These are phyloP conservation scores for Epizoanthus stellaris DNA, from an alignment of 92 coral and sea anemone genomes.

Conservation along the genomic window DNA sequence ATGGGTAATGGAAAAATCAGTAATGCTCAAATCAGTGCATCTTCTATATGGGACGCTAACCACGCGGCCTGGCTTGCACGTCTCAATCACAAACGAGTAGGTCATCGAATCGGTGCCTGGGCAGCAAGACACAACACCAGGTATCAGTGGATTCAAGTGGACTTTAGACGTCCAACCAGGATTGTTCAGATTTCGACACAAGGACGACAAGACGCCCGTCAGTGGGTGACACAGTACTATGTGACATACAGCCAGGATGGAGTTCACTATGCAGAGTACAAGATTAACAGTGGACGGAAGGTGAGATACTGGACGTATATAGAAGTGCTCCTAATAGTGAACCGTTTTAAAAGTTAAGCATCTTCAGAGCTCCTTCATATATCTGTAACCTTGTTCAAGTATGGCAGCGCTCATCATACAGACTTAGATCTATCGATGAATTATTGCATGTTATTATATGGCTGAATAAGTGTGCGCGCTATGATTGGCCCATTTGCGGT, in stretches of 20 bases:
- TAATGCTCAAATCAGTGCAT: slow-evolving; percentile 54
- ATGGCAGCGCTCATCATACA: too few species aligned
- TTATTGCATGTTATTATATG: too few species aligned
- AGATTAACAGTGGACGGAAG: slow-evolving; percentile 21
- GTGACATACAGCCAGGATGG: slow-evolving; percentile 55
- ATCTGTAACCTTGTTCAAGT: too few species aligned
- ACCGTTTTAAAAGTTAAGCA: too few species aligned
- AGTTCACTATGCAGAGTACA: slow-evolving; percentile 44
- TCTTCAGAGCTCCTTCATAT: too few species aligned
- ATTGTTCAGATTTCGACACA: slow-evolving; percentile 59
- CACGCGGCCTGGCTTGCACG: slow-evolving; percentile 58
- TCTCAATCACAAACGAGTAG: slow-evolving; percentile 41
- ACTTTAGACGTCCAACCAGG: slow-evolving; percentile 55
- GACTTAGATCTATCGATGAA: too few species aligned
- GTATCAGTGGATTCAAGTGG: slow-evolving; percentile 55
- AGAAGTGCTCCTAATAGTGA: too few species aligned
- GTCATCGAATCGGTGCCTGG: slow-evolving; percentile 46
- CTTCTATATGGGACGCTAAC: slow-evolving; percentile 25
- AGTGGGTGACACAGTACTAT: slow-evolving; percentile 54
- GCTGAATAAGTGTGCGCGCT: too few species aligned
- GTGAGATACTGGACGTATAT: not conserved
- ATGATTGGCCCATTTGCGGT: too few species aligned
- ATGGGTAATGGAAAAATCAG: slow-evolving; percentile 60
- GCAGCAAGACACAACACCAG: slow-evolving; percentile 49
- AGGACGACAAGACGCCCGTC: slow-evolving; percentile 62